Evolutionary conservation across 2,888 invertebrate genomes (phyloP), one percentile per base, ranked within the genome.

Genomic region (Xestia c-nigrum): DNA sequence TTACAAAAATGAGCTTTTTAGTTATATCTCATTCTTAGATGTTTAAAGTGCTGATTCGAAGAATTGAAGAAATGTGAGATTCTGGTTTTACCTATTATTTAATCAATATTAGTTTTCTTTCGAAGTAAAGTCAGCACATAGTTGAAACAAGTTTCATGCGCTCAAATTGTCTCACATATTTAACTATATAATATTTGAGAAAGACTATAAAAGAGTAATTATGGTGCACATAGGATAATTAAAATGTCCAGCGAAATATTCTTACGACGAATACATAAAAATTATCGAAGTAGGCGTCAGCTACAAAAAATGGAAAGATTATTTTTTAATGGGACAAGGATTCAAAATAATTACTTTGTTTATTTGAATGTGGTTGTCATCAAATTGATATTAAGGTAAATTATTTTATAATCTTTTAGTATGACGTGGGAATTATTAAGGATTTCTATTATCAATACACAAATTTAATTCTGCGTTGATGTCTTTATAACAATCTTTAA

Each of bases 321-420:
- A 16, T 40, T 46, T n/a, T 65, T 47, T 47, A 72, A 79, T 61
- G 38, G 21, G 55, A 31, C 9, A 38, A 40, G 40, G 24, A 82
- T 80, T 65, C 59, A n/a, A 84, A 69, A 61, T 57, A 72, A 79
- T 68, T 65, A 50, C 50, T 55, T 40, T 9, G 12, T 72, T 77
- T 70, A 64, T 73, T 73, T 52, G 3, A 10, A 12, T 4, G 38
- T 24, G 50, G 16, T 43, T 47, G 16, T 21, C 31, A 81, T 83
- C 31, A 72, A 72, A 83, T 67, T n/a, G 12, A 5, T 46, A 73
- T 73, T 78, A 83, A 71, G 66, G 46, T 31, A 2, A 31, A 3
- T 31, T 31, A 31, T 1, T 1, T 31, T 31, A 31, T 31, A 31
- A 31, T 40, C 1, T 52, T 52, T 16, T 40, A 46, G 43, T 65